phyloP scores from a whole-genome alignment of 2,113 vertebrate genomes.

The Poicephalus gulielmi region DNA sequence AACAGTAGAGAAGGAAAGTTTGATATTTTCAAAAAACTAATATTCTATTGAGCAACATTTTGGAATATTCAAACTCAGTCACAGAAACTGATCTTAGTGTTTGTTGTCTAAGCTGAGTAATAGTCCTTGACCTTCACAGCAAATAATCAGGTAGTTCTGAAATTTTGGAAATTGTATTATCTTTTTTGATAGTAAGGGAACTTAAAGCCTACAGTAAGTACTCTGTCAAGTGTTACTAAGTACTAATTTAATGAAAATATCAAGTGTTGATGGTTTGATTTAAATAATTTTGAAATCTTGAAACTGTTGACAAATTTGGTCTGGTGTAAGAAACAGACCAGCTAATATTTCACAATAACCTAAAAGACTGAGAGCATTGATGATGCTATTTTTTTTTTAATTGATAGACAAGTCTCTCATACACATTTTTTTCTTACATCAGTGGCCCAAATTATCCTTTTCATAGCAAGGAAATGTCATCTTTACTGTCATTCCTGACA shows the following conservation, averaged over 20 bases:
- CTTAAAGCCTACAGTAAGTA: not conserved
- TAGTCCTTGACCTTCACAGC: not conserved
- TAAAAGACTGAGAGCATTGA: not conserved
- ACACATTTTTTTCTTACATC: not conserved
- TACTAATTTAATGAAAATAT: not conserved
- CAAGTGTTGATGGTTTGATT: not conserved
- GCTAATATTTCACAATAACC: not conserved
- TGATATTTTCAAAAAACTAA: not conserved
- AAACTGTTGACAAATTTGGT: not conserved
- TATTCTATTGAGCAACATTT: not conserved
- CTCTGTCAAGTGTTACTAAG: not conserved
- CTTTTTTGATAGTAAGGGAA: not conserved
- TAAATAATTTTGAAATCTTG: not conserved
- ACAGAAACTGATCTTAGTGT: not conserved
- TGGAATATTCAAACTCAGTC: not conserved
- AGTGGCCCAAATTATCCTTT: not conserved
- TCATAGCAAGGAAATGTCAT: not conserved
- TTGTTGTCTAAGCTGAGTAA: not conserved
- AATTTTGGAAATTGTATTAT: not conserved
- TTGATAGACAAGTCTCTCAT: not conserved
- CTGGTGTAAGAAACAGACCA: not conserved
- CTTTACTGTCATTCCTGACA: not conserved
- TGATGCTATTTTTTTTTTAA: not conserved
- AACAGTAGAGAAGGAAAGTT: not conserved
- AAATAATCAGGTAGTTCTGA: not conserved